Evolutionary conservation across 1,140 invertebrate genomes (phyloP).

Genomic region (Plectrocnemia conspersa): DNA sequence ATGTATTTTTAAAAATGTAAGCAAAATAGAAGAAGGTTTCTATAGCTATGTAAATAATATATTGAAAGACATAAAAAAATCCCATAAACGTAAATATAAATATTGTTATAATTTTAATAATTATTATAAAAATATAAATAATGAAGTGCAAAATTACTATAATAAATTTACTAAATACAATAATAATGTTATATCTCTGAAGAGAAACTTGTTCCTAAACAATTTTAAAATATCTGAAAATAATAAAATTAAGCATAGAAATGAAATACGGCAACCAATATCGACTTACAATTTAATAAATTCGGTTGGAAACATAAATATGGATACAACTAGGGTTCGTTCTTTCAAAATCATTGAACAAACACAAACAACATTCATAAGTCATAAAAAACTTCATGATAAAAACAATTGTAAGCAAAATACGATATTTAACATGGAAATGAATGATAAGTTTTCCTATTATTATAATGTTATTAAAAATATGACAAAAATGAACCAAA

Average conservation of each 20-base stretch:
- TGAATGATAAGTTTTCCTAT: no score
- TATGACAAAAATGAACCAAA: no score
- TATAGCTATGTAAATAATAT: neutral
- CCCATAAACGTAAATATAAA: neutral
- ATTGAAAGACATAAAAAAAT: slow-evolving; percentile 1
- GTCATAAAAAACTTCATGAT: no score
- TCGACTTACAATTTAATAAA: neutral
- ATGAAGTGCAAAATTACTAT: neutral
- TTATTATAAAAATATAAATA: neutral
- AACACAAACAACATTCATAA: no score
- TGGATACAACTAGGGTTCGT: no score
- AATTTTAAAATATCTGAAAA: slow-evolving; percentile 11
- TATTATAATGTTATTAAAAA: no score
- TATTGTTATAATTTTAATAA: neutral
- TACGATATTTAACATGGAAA: no score
- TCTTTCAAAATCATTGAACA: no score
- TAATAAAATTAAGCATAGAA: slow-evolving; percentile 21
- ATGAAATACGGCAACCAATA: slow-evolving; percentile 3
- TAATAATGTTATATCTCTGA: neutral
- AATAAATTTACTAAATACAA: neutral
- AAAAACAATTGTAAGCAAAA: no score
- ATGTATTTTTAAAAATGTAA: no score
- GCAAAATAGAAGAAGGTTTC: neutral
- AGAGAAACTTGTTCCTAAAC: no score
- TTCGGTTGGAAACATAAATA: no score